phyloP scores from a whole-genome alignment of 1,140 invertebrate genomes.

The Calephelis virginiensis region DNA sequence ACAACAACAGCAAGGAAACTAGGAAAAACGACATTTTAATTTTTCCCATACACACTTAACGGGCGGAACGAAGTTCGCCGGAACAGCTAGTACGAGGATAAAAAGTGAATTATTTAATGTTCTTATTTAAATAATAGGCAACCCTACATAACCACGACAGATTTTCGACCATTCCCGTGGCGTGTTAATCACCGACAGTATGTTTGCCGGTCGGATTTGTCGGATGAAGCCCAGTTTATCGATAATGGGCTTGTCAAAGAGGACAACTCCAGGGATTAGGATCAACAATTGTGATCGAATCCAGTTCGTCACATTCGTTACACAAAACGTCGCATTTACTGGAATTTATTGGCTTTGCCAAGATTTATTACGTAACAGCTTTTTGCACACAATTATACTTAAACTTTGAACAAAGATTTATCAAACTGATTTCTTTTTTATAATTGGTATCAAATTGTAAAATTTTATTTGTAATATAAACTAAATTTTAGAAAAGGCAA shows the following conservation, averaged over 20 bases:
- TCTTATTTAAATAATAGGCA: constrained; percentile 20
- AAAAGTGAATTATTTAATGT: too few species aligned
- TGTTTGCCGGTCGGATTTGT: constrained; percentile 42
- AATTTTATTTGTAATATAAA: too few species aligned
- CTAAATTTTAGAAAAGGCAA: too few species aligned
- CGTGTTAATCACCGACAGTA: constrained; percentile 47
- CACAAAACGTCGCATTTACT: neutral
- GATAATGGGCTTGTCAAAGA: constrained; percentile 35
- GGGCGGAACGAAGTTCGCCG: too few species aligned
- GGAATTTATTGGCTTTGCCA: neutral
- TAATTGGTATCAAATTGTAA: too few species aligned
- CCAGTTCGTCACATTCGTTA: constrained; percentile 3
- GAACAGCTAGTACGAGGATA: too few species aligned
- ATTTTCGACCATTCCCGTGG: constrained; percentile 36
- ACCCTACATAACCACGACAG: constrained; percentile 33
- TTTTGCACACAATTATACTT: neutral
- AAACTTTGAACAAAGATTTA: neutral
- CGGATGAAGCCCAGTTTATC: constrained; percentile 38
- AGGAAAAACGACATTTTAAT: too few species aligned
- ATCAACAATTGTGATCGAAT: constrained; percentile 24
- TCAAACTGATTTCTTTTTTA: neutral
- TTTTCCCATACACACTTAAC: too few species aligned
- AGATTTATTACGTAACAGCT: neutral
- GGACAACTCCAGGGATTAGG: constrained; percentile 37
- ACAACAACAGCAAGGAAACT: too few species aligned